Conservation (phyloP, 2,797 vertebrate genomes). For the Euthynnus affinis region DNA sequence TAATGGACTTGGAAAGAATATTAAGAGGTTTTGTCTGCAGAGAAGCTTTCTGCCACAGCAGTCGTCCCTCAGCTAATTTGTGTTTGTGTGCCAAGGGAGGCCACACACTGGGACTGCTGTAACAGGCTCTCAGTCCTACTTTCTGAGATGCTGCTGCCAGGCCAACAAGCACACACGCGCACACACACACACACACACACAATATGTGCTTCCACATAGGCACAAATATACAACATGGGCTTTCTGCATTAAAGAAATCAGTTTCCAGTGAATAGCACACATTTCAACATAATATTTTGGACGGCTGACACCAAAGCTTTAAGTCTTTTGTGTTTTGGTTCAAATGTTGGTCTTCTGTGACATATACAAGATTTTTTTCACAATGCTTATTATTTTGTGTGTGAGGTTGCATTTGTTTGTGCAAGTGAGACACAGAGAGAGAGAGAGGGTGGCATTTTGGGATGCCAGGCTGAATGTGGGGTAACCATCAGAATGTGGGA, state of each 20-base stretch:
- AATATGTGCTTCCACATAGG: constrained; percentile 56
- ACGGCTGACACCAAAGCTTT: constrained; percentile 35
- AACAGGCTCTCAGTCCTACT: constrained; percentile 81
- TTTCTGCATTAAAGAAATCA: constrained; percentile 47
- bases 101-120: constrained; percentile 83
- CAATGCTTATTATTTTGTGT: constrained; percentile 39
- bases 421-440: constrained; percentile 26
- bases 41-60: constrained; percentile 82
- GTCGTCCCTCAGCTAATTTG: constrained; percentile 85
- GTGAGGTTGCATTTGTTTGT: constrained; percentile 27
- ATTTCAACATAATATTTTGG: constrained; percentile 50
- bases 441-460: constrained; percentile 54
- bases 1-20: constrained; percentile 88
- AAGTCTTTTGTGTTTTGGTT: constrained; percentile 33
- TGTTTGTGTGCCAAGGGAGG: constrained; percentile 84
- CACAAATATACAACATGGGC: constrained; percentile 42
- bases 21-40: constrained; percentile 85
- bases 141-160: constrained; percentile 76
- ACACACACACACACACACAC: constrained; percentile 57
- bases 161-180: constrained; percentile 66
- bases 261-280: constrained; percentile 27
- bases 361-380: constrained; percentile 30
- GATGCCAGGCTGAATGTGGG: constrained; percentile 68
- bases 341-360: constrained; percentile 34
- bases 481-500: constrained; percentile 78